phyloP scores from a whole-genome alignment of 2,888 invertebrate species.

The Heliothis peltigera region DNA sequence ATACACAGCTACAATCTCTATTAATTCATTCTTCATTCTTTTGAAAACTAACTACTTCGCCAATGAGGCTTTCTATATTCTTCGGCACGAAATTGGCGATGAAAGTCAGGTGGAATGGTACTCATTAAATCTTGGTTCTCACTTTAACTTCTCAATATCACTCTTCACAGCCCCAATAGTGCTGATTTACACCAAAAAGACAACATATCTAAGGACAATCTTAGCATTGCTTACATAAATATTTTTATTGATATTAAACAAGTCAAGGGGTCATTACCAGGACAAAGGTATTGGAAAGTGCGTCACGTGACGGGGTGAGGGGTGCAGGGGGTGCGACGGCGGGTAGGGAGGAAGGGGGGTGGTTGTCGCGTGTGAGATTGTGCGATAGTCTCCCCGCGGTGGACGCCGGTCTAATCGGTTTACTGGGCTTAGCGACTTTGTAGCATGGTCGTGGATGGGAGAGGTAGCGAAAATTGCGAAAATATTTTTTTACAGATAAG shows the following conservation, averaged over 20 bases:
- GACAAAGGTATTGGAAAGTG: slow-evolving; percentile 76
- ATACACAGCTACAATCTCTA: too few relatives aligned
- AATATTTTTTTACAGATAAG: too few relatives aligned
- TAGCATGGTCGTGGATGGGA: slow-evolving; percentile 54
- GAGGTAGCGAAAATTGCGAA: slow-evolving; percentile 44
- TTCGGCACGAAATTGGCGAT: too few relatives aligned
- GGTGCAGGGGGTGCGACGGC: slow-evolving; percentile 8
- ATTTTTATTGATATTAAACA: slow-evolving; percentile 76
- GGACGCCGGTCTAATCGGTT: slow-evolving; percentile 84
- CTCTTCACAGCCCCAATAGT: neutral
- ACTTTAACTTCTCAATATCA: neutral
- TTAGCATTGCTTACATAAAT: slow-evolving; percentile 49
- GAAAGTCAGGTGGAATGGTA: too few relatives aligned
- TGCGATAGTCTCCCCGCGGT: slow-evolving; percentile 76
- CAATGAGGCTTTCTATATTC: too few relatives aligned
- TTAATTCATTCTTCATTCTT: too few relatives aligned
- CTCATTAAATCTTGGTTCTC: too few relatives aligned
- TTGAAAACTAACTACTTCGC: too few relatives aligned
- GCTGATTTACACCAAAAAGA: slow-evolving; percentile 8
- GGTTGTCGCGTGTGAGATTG: slow-evolving; percentile 81
- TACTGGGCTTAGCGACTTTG: slow-evolving; percentile 79
- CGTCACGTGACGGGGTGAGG: slow-evolving; percentile 69
- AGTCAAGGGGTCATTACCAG: slow-evolving; percentile 85
- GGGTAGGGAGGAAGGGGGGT: slow-evolving; percentile 35
- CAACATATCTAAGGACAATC: slow-evolving; percentile 38